Evolutionary conservation across 1,140 invertebrate species (phyloP).

Genomic region (Sipha flava): DNA sequence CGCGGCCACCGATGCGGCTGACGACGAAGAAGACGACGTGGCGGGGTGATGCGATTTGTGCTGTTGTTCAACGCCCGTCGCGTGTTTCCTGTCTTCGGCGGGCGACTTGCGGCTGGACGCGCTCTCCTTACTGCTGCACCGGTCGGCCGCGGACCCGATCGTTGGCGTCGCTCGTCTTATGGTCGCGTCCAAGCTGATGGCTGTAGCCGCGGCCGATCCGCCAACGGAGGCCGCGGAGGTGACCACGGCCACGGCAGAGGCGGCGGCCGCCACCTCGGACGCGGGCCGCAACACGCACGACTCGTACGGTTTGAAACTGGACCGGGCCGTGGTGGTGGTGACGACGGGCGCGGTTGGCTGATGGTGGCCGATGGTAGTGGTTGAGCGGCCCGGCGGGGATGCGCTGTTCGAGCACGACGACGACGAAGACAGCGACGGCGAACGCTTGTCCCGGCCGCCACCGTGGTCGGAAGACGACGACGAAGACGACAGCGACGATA

Average conservation of each 20-base stretch:
- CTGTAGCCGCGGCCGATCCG: neutral
- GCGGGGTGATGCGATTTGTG: slow-evolving; percentile 51
- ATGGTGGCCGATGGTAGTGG: neutral
- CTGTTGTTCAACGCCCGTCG: slow-evolving; percentile 53
- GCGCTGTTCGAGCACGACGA: slow-evolving; percentile 59
- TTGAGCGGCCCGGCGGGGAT: slow-evolving; percentile 56
- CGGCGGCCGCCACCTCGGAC: neutral
- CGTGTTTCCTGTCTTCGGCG: neutral
- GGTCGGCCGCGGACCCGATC: neutral
- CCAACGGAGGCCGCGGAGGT: neutral
- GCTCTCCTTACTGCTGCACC: slow-evolving; percentile 37
- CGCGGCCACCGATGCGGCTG: slow-evolving; percentile 27
- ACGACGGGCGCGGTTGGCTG: neutral
- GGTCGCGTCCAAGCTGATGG: slow-evolving; percentile 34
- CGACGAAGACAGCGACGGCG: slow-evolving; percentile 42
- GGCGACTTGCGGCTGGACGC: slow-evolving; percentile 37
- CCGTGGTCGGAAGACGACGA: slow-evolving; percentile 33
- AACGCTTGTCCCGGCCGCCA: slow-evolving; percentile 34
- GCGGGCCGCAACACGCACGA: slow-evolving; percentile 43
- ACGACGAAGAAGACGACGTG: slow-evolving; percentile 45
- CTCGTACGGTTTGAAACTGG: slow-evolving; percentile 79
- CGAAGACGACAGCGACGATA: slow-evolving; percentile 35
- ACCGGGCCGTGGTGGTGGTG: slow-evolving; percentile 33
- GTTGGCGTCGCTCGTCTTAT: neutral
- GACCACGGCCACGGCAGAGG: neutral